Evolutionary conservation across 2,797 vertebrate species (phyloP), one percentile per base, ranked within the genome.

Genomic region (Apodemus agrarius): DNA sequence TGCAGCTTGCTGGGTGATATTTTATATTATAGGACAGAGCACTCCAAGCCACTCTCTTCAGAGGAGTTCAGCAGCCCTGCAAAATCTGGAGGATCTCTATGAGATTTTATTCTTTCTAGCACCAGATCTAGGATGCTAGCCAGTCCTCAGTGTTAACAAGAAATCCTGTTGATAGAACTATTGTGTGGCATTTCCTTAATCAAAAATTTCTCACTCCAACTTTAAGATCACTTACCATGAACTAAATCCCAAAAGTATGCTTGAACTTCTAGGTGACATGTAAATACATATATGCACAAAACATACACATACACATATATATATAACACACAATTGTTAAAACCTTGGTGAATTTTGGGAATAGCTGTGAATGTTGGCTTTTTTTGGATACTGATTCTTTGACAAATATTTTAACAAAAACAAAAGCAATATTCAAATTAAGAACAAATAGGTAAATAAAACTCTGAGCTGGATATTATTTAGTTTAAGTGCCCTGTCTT

Each of bases 211-310:
- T 98, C 90, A 86, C 49, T 10, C 49, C 34, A 95, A 81, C 84
- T 96, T 97, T 95, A 97, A 37, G 78, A 96, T 69, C 76, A 74
- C 24, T 40, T 37, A 92, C 75, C 96, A 90, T 97, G 72, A 97
- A 90, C 74, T 96, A 97, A 97, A 89, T 97, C 61, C 94, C 90
- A 82, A 97, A 96, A 4, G 24, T 84, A 98, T 97, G 82, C 69
- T 95, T 95, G 97, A 98, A 96, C 63, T 97, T 84, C 34, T 76
- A 43, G 0, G 37, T 13, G 26, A 37, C 17, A 9, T 69, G n/a
- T 22, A 46, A 46, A 24, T 26, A 67, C 52, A 63, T 4, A 54
- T 37, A 52, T 16, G 49, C 34, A 40, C 29, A 34, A 43, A 85
- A 49, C 49, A 92, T 1, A 92, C 12, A 93, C 6, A 83, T 1